These are phyloP conservation scores for Pachyramphus minor DNA, from an alignment of 2,113 vertebrate genomes.

Conservation along the genomic window DNA sequence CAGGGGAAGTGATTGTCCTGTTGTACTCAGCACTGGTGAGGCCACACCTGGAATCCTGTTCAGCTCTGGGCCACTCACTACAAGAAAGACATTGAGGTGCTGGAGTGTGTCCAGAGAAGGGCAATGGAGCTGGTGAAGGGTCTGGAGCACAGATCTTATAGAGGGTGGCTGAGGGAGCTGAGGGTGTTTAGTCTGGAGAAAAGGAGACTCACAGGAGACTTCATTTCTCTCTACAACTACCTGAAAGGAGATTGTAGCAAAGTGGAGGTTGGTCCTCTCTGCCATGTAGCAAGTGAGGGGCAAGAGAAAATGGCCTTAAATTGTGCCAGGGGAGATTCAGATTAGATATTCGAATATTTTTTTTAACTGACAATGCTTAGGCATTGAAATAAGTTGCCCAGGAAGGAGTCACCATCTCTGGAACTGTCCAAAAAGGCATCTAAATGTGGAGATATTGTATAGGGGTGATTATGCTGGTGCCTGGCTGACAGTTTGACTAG, in stretches of 20 bases:
- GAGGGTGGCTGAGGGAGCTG: neutral
- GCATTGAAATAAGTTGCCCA: neutral
- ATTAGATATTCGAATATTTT: neutral
- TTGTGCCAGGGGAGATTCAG: neutral
- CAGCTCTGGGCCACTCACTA: accelerated
- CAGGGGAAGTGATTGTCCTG: neutral
- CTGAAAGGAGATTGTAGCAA: neutral
- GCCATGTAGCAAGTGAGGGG: neutral
- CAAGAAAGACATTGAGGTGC: accelerated
- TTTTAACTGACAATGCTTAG: neutral
- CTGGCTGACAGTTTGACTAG: too few species aligned
- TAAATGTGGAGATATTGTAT: neutral
- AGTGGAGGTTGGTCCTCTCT: neutral
- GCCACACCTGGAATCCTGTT: accelerated
- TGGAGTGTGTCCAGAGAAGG: neutral
- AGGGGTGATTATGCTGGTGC: neutral
- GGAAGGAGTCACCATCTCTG: neutral
- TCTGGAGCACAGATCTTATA: accelerated
- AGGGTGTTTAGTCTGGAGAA: neutral
- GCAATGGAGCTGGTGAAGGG: neutral
- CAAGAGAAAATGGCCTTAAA: neutral
- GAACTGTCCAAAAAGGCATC: neutral
- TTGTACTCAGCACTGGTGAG: neutral
- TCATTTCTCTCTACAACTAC: neutral
- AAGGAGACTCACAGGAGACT: accelerated